Base-by-base conservation (phyloP, 2,113 vertebrate genomes). In the Scophthalmus maximus region DNA sequence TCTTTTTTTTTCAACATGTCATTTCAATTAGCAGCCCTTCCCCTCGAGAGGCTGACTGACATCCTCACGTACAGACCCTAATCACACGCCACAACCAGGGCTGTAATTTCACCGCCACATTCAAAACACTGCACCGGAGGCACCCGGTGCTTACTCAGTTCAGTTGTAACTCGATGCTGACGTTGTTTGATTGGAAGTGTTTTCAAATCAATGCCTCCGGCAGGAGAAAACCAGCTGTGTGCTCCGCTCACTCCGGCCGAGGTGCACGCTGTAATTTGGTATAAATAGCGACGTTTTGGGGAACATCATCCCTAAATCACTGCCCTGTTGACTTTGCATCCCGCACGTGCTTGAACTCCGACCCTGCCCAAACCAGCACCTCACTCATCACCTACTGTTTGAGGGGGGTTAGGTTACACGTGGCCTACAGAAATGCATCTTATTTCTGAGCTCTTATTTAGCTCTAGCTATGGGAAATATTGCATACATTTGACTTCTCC, bases 51-150 rank as follows among this genome's bases (percentile, higher is more conserved):
- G 34, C 78, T 68, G 83, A 81, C 84, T 88, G 83, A 80, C 89
- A 80, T 87, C 82, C 76, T 86, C 69, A 40, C 67, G 60, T 69
- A 70, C 71, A 73, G 68, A 68, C 75, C 42, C 29, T 82, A 84
- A 91, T 90, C 82, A 86, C 78, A 72, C 62, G 44, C 81, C 79
- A 25, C 76, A 80, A 78, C 68, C 46, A 62, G 68, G 79, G 71
- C 74, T 93, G 78, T 90, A 77, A 92, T 93, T 92, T 90, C 80
- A 85, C 50, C 76, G 81, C 88, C 62, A 64, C 77, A 71, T 83
- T 87, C 73, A 87, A 84, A 89, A 82, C 70, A 79, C 64, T 55
- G 82, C 75, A 46, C 53, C 10, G 60, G 51, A 80, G 83, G 56
- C 63, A 55, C 57, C 69, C 71, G 1, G 15, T 62, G 62, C 73